Evolutionary conservation across 2,113 vertebrate genomes (phyloP).

Genomic region (Alouatta palliata): DNA sequence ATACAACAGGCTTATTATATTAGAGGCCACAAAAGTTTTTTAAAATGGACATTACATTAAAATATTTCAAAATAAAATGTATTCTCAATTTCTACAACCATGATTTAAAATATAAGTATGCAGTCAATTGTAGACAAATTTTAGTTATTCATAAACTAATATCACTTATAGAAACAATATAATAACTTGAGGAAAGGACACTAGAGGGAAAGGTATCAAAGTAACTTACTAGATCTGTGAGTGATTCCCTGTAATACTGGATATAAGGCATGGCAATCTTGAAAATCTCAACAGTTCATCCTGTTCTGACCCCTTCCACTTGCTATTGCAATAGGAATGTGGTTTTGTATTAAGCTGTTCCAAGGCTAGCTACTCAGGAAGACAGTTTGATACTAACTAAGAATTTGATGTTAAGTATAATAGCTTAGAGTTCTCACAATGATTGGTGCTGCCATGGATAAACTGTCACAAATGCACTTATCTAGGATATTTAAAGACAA

Average conservation of each 20-base stretch:
- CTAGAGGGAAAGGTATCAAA: not conserved
- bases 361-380: not conserved
- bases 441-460: not conserved
- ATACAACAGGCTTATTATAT: not conserved
- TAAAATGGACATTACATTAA: not conserved
- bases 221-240: not conserved
- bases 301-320: not conserved
- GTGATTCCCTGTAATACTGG: not conserved
- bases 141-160: not conserved
- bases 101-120: not conserved
- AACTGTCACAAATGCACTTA: not conserved
- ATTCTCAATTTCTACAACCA: not conserved
- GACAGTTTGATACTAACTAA: not conserved
- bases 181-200: not conserved
- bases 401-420: not conserved
- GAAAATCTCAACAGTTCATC: not conserved
- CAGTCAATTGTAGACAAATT: not conserved
- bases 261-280: not conserved
- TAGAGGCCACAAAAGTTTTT: not conserved
- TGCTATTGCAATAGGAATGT: not conserved
- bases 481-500: not conserved
- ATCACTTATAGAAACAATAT: not conserved
- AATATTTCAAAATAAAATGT: constrained; percentile 16
- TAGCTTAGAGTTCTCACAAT: not conserved
- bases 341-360: not conserved